A percentile compares a stretch with the other conserved stretches of the same genome.
phyloP scores from a whole-genome alignment of 35 echinoderm and acorn worm genomes.

The Ptychodera flava region DNA sequence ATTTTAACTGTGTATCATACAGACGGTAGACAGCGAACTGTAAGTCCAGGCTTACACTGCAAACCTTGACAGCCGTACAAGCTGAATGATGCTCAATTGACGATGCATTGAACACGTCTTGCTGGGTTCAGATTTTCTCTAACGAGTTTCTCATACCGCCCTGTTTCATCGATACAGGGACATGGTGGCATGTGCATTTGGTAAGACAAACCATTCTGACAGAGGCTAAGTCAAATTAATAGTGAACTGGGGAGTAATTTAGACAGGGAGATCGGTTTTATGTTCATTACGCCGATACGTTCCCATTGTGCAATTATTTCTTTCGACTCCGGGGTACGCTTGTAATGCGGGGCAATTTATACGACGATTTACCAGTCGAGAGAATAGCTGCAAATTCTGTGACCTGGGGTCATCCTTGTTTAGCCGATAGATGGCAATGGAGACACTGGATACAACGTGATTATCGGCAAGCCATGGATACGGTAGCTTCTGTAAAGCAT shows the following conservation, averaged over 20 bases:
- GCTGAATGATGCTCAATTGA: too few relatives aligned
- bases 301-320: not conserved
- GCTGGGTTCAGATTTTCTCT: too few relatives aligned
- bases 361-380: not conserved
- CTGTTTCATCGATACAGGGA: not conserved
- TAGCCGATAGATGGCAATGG: not conserved
- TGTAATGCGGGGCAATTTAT: not conserved
- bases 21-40: too few relatives aligned
- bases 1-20: too few relatives aligned
- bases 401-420: not conserved
- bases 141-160: too few relatives aligned
- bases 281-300: not conserved
- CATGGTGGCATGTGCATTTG: not conserved
- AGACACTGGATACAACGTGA: not conserved
- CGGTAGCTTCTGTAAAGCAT: not conserved
- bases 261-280: not conserved
- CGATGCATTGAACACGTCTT: too few relatives aligned
- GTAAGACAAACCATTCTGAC: not conserved
- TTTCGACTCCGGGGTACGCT: not conserved
- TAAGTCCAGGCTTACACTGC: too few relatives aligned
- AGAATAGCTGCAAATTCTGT: not conserved
- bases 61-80: too few relatives aligned
- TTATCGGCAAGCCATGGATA: not conserved
- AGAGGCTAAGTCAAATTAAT: not conserved
- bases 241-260: not conserved